Percentiles rank a stretch among this genome's conserved stretches.
These are phyloP conservation scores for Calidris pugnax DNA, from an alignment of 2,113 vertebrate species.

Conservation along the genomic window DNA sequence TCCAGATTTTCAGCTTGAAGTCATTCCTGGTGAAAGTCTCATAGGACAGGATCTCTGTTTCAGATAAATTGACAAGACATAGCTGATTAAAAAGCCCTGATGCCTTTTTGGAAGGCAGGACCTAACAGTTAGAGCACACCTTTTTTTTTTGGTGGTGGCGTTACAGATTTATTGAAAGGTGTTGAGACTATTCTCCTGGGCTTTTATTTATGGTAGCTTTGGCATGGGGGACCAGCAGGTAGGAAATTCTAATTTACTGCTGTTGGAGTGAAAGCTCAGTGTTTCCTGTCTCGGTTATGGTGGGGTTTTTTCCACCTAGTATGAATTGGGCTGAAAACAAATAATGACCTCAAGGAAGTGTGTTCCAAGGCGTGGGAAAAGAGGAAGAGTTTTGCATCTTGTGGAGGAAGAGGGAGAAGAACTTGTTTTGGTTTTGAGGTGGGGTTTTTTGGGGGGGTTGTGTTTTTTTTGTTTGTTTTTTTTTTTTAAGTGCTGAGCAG, in stretches of 20 bases:
- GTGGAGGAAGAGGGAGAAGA: conserved; percentile 25
- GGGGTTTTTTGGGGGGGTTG: too few species aligned
- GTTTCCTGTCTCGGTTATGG: not conserved
- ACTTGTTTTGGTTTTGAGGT: not conserved
- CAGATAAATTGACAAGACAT: not conserved
- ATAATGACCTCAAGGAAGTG: conserved; percentile 20
- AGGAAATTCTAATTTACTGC: not conserved
- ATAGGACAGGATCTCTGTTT: not conserved
- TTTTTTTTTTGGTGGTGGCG: not conserved
- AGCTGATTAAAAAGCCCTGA: not conserved
- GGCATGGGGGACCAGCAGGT: not conserved
- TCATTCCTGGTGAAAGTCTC: not conserved
- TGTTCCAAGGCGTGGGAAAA: conserved; percentile 40
- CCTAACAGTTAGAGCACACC: not conserved
- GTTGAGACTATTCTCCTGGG: not conserved
- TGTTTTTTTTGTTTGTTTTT: too few species aligned
- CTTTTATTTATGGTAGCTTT: not conserved
- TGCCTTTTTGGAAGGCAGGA: not conserved
- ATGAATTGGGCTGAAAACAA: conserved; percentile 10
- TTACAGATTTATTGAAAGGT: not conserved
- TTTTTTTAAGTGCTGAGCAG: not conserved
- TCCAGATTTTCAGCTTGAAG: not conserved
- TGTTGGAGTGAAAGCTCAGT: conserved; percentile 3
- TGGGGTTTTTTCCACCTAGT: not conserved
- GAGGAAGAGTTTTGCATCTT: conserved; percentile 16